Evolutionary conservation across 2,888 invertebrate genomes (phyloP).

Genomic region (Physocephala rufipes): DNA sequence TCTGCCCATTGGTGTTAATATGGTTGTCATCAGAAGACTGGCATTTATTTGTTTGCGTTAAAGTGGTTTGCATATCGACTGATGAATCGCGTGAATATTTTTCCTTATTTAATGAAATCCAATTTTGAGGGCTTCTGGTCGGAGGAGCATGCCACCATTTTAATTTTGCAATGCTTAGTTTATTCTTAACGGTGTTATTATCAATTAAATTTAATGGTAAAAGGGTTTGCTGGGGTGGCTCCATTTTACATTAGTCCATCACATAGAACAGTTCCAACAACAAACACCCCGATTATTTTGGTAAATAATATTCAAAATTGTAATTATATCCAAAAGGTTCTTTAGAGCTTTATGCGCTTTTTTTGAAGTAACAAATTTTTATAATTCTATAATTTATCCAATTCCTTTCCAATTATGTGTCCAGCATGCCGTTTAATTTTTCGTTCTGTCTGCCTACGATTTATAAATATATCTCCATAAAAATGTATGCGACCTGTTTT

Average conservation of each 20-base stretch:
- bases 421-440: too few relatives aligned
- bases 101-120: neutral
- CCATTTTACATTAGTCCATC: neutral
- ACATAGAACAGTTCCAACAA: neutral
- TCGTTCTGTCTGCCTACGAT: too few relatives aligned
- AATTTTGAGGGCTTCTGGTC: conserved; percentile 2
- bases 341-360: neutral
- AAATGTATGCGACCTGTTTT: too few relatives aligned
- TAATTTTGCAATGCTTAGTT: conserved; percentile 54
- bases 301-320: neutral
- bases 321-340: neutral
- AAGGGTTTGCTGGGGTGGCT: conserved; percentile 15
- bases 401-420: too few relatives aligned
- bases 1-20: neutral
- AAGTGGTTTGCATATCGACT: neutral
- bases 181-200: conserved; percentile 42
- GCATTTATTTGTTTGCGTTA: neutral
- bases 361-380: too few relatives aligned
- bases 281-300: neutral
- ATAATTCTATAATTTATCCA: neutral
- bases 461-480: too few relatives aligned
- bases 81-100: neutral
- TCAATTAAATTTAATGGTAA: conserved; percentile 36
- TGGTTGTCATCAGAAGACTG: too few relatives aligned
- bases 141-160: conserved; percentile 57